Percentiles rank a stretch among this genome's conserved stretches.
These are phyloP conservation scores for Dufourea novaeangliae DNA, from an alignment of 1,140 invertebrate species.

Conservation along the genomic window DNA sequence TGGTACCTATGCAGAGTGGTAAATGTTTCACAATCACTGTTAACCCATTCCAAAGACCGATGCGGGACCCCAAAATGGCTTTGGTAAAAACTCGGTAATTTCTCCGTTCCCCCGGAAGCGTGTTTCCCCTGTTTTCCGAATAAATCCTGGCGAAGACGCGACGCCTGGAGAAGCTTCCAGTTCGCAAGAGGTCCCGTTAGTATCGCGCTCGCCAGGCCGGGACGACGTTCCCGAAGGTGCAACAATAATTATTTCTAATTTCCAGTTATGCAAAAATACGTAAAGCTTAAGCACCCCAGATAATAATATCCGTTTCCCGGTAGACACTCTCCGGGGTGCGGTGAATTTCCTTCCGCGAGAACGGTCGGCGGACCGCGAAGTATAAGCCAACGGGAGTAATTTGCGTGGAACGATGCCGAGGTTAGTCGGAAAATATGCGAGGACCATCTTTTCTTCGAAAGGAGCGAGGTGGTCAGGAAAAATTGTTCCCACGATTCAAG, in stretches of 20 bases:
- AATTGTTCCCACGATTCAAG: neutral
- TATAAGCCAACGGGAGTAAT: slow-evolving; percentile 45
- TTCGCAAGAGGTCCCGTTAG: slow-evolving; percentile 14
- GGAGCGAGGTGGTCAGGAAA: too few relatives aligned
- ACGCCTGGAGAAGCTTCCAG: neutral
- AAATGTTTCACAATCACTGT: too few relatives aligned
- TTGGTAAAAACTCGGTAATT: slow-evolving; percentile 26
- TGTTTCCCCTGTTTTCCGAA: slow-evolving; percentile 32
- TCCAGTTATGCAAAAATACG: slow-evolving; percentile 74
- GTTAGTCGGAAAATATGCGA: slow-evolving; percentile 9
- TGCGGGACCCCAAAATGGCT: neutral
- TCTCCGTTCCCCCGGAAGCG: neutral
- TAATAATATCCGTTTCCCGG: slow-evolving; percentile 66
- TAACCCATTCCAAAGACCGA: too few relatives aligned
- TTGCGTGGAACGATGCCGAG: slow-evolving; percentile 41
- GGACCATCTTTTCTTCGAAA: slow-evolving; percentile 2
- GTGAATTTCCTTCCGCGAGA: slow-evolving; percentile 62
- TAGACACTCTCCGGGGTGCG: slow-evolving; percentile 60
- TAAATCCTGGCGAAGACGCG: slow-evolving; percentile 40
- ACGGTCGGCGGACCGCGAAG: slow-evolving; percentile 35
- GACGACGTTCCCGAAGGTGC: slow-evolving; percentile 60
- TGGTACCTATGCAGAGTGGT: too few relatives aligned
- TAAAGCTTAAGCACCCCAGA: slow-evolving; percentile 68
- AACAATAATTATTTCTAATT: slow-evolving; percentile 76
- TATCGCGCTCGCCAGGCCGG: neutral